Evolutionary conservation across 1,140 invertebrate species (phyloP).

Genomic region (Hetaerina americana): DNA sequence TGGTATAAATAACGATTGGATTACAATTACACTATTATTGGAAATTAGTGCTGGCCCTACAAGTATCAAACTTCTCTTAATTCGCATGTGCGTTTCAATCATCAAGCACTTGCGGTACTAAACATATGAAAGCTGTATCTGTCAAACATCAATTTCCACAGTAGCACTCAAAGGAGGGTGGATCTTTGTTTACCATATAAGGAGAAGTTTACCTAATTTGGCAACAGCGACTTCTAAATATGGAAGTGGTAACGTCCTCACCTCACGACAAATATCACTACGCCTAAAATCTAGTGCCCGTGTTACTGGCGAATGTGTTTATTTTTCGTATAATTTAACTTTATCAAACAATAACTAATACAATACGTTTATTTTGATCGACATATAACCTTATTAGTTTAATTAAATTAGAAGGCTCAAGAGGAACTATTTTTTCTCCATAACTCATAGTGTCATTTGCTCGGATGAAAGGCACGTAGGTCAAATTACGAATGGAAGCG

Average conservation of each 20-base stretch:
- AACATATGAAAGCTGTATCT: neutral
- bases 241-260: conserved; percentile 19
- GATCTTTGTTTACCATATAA: conserved; percentile 24
- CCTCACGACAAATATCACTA: neutral
- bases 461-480: conserved; percentile 15
- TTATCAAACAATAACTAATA: no score
- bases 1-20: no score
- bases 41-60: no score
- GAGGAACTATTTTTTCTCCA: conserved; percentile 12
- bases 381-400: no score
- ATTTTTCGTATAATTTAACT: neutral
- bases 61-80: no score
- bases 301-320: neutral
- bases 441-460: conserved; percentile 12
- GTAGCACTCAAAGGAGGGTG: conserved; percentile 11
- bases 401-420: neutral
- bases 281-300: conserved; percentile 6
- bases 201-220: conserved; percentile 29
- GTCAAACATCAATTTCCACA: neutral
- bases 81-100: no score
- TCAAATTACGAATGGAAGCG: conserved; percentile 25
- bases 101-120: neutral
- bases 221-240: conserved; percentile 27
- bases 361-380: no score
- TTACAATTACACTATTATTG: no score